Base-by-base conservation (phyloP, 2,113 vertebrate species). In the Bungarus multicinctus region DNA sequence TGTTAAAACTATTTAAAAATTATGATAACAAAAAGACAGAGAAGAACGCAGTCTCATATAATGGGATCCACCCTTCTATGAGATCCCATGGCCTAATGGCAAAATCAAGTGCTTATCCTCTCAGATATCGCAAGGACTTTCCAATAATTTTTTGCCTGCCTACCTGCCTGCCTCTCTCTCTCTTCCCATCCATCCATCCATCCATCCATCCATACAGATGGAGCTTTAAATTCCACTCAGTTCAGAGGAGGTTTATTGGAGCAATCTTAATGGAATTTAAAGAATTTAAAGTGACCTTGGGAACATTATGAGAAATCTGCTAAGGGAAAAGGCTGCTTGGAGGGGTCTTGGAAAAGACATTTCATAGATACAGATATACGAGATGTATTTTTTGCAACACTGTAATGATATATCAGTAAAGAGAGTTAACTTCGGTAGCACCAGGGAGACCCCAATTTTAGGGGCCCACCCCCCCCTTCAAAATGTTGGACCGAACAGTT, bases 141-240 rank as follows among this genome's bases (percentile, higher is more conserved):
- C 64, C 64, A 74, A 74, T 34, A 69, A 14, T n/a, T n/a, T 69
- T n/a, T n/a, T 9, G 47, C 8, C 47, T 50, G 47, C 47, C 47
- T 50, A 1, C 47, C 47, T 50, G 47, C 47, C 47, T 50, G 47
- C 47, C 47, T 50, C 47, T 50, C 47, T 50, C 47, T 50, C 47
- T 50, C 7, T 50, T 8, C 7, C 47, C 7, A 1, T 9, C 47
- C 1, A 8, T 9, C 47, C 8, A 1, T 9, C 7, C 8, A 1
- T 50, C 47, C 47, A 8, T 27, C n/a, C n/a, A n/a, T n/a, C n/a
- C n/a, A n/a, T 30, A 5, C 30, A n/a, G 16, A 69, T n/a, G 30
- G 64, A n/a, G n/a, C 12, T 69, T n/a, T 69, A 69, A 69, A 16
- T 69, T 69, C 64, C 64, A 69, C 30, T 69, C 27, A n/a, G 30